Evolutionary conservation across 2,888 invertebrate genomes (phyloP).

Genomic region (Liopterus haemorrhoidalis): DNA sequence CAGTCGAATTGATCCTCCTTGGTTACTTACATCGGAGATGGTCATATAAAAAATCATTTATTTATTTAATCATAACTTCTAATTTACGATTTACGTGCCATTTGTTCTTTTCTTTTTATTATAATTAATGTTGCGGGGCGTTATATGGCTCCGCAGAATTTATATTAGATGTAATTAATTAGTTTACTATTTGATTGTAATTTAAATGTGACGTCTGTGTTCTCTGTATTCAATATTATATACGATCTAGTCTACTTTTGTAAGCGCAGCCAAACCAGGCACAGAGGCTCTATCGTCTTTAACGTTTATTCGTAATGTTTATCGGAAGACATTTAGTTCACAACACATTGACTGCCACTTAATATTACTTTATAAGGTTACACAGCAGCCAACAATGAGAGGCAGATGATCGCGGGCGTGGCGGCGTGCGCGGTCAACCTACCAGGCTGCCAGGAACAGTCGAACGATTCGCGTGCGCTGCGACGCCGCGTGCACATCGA

Average conservation of each 20-base stretch:
- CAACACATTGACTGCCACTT: no score
- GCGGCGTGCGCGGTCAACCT: no score
- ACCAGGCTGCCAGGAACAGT: no score
- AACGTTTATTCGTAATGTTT: not conserved
- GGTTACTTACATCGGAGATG: slow-evolving; percentile 9
- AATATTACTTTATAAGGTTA: no score
- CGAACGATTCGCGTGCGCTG: no score
- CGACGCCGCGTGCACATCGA: no score
- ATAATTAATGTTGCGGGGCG: slow-evolving; percentile 17
- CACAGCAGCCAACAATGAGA: no score
- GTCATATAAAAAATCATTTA: slow-evolving; percentile 10
- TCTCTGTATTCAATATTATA: slow-evolving; percentile 20
- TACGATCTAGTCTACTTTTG: slow-evolving; percentile 23
- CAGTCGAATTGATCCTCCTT: slow-evolving; percentile 20
- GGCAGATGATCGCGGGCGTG: no score
- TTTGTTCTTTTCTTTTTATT: slow-evolving; percentile 15
- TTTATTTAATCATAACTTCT: slow-evolving; percentile 7
- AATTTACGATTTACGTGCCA: slow-evolving; percentile 22
- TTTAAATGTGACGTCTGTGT: slow-evolving; percentile 24
- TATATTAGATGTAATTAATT: slow-evolving; percentile 23
- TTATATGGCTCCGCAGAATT: slow-evolving; percentile 17
- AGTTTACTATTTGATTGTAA: slow-evolving; percentile 23
- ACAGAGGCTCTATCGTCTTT: slow-evolving; percentile 17
- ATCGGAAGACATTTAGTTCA: no score
- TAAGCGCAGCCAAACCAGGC: slow-evolving; percentile 18